A percentile compares a stretch with the other conserved stretches of the same genome.
Evolutionary conservation across 2,113 vertebrate genomes (phyloP).

Genomic region (Desmodus rotundus): DNA sequence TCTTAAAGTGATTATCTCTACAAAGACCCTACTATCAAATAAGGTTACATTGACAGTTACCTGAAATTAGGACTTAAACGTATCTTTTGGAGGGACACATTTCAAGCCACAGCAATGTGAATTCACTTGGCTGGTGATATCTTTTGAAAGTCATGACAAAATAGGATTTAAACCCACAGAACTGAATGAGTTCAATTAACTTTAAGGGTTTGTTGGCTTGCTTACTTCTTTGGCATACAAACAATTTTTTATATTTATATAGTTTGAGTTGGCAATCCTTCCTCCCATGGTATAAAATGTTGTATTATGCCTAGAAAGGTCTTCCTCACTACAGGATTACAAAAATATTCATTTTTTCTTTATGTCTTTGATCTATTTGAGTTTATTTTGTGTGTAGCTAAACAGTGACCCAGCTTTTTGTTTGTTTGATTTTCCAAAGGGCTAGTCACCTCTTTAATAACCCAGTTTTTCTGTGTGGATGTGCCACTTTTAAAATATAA

Average conservation of each 20-base stretch:
- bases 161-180: background rate
- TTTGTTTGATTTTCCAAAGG: background rate
- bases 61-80: background rate
- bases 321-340: background rate
- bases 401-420: background rate
- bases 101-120: background rate
- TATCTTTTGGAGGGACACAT: background rate
- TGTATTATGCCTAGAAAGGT: background rate
- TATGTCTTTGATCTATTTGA: background rate
- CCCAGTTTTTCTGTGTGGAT: background rate
- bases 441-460: background rate
- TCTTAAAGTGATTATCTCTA: background rate
- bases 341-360: background rate
- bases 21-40: background rate
- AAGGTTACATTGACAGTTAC: background rate
- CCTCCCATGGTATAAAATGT: background rate
- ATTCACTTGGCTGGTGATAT: background rate
- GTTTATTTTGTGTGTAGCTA: background rate
- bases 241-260: background rate
- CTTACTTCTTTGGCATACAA: background rate
- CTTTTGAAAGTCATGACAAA: background rate
- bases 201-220: background rate
- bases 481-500: background rate
- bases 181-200: background rate
- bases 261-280: background rate